Conservation (phyloP, 1,140 invertebrate species). For the Neuroterus valhalla region DNA sequence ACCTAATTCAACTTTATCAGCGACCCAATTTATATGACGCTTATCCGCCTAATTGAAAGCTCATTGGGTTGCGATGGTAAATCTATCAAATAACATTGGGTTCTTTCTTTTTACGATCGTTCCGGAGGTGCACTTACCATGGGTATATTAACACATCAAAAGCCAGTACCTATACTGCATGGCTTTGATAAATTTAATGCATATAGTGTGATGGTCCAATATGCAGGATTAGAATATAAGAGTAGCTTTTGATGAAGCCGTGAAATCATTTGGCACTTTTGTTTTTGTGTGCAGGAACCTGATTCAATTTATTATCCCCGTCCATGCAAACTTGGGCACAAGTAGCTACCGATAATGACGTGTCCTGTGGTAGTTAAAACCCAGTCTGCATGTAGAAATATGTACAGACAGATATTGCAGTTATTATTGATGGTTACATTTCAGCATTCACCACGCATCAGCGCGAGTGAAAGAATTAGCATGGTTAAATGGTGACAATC, state of each 20-base stretch:
- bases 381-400: neutral
- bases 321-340: constrained; percentile 10
- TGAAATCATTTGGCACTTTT: constrained; percentile 22
- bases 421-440: no score
- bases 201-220: constrained; percentile 11
- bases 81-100: neutral
- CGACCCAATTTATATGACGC: neutral
- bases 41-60: constrained; percentile 18
- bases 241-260: neutral
- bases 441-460: neutral
- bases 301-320: constrained; percentile 19
- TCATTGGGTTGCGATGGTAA: neutral
- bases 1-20: constrained; percentile 19
- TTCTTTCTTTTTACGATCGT: neutral
- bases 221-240: neutral
- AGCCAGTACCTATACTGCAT: neutral
- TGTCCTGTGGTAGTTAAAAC: constrained; percentile 9
- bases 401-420: neutral
- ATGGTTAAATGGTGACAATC: neutral
- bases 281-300: constrained; percentile 1
- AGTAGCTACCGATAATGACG: constrained; percentile 21
- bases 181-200: constrained; percentile 8
- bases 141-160: constrained; percentile 26
- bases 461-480: neutral
- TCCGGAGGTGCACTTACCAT: neutral